Percentiles rank a stretch among this genome's conserved stretches.
These are phyloP conservation scores for Lepetodrilus schrolli DNA, from an alignment of 2,888 invertebrate species.

Conservation along the genomic window DNA sequence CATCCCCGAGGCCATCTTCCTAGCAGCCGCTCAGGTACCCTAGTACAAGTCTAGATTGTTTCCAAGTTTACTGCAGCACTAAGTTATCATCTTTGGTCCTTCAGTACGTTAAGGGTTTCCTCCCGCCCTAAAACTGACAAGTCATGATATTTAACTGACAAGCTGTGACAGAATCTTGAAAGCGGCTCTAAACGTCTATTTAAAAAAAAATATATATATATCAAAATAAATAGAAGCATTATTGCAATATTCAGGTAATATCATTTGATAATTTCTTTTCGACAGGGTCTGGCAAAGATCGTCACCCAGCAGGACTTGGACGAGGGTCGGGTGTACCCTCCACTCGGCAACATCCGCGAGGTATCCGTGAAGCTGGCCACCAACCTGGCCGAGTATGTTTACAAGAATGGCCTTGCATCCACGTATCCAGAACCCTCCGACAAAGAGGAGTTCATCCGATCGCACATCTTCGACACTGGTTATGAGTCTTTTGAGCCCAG, in stretches of 20 bases:
- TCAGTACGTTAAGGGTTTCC: background rate
- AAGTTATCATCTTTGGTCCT: too few relatives aligned
- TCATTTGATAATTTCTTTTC: slow-evolving; percentile 46
- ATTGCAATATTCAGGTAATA: too few relatives aligned
- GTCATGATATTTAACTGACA: too few relatives aligned
- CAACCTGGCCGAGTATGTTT: slow-evolving; percentile 87
- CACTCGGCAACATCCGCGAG: slow-evolving; percentile 86
- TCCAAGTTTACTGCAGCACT: too few relatives aligned
- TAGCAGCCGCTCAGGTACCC: slow-evolving; percentile 94
- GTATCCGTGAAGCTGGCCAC: slow-evolving; percentile 92
- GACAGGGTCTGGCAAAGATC: slow-evolving; percentile 85
- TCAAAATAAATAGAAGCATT: too few relatives aligned
- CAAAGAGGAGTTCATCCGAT: slow-evolving; percentile 76
- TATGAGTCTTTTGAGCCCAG: slow-evolving; percentile 77
- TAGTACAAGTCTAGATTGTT: too few relatives aligned
- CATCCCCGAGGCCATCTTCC: slow-evolving; percentile 93
- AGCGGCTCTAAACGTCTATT: too few relatives aligned
- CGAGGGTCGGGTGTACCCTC: slow-evolving; percentile 93
- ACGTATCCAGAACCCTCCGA: slow-evolving; percentile 78
- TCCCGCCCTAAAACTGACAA: too few relatives aligned
- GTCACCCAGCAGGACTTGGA: slow-evolving; percentile 88
- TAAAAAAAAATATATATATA: too few relatives aligned
- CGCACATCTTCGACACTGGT: slow-evolving; percentile 67
- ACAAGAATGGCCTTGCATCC: slow-evolving; percentile 78
- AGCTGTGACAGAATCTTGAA: too few relatives aligned